Evolutionary conservation across 2,797 vertebrate species (phyloP).

Genomic region (Darevskia nairensis): DNA sequence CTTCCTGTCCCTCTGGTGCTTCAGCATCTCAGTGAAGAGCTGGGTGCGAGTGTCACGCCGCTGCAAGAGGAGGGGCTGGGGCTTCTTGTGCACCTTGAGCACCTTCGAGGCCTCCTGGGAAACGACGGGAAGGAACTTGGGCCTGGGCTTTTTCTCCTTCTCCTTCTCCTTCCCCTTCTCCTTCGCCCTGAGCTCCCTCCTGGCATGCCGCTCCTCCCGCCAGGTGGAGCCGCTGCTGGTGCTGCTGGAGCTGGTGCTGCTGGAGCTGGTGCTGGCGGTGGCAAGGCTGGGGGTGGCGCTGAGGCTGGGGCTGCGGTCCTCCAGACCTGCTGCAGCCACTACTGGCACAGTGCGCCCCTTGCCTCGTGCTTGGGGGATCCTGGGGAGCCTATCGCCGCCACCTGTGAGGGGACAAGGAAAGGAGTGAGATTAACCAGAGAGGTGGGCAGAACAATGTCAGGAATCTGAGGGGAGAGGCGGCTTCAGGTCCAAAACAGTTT

Average conservation of each 20-base stretch:
- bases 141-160: neutral
- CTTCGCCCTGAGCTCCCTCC: neutral
- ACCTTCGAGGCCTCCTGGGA: neutral
- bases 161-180: neutral
- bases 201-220: neutral
- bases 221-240: neutral
- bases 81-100: neutral
- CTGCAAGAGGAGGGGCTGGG: neutral
- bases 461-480: no score
- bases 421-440: neutral
- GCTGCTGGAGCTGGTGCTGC: neutral
- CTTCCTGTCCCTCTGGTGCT: neutral
- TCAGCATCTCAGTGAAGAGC: conserved; percentile 25
- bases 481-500: no score
- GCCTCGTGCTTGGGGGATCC: neutral
- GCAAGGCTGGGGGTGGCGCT: no score
- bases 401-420: no score
- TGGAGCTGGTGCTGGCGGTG: neutral
- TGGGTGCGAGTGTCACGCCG: neutral
- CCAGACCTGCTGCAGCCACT: rapidly evolving
- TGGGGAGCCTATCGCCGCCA: neutral
- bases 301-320: neutral
- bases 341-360: rapidly evolving
- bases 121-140: rapidly evolving
- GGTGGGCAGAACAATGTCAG: no score